These are phyloP conservation scores for Cheilosia urbana DNA, from an alignment of 2,888 invertebrate species.

Conservation along the genomic window DNA sequence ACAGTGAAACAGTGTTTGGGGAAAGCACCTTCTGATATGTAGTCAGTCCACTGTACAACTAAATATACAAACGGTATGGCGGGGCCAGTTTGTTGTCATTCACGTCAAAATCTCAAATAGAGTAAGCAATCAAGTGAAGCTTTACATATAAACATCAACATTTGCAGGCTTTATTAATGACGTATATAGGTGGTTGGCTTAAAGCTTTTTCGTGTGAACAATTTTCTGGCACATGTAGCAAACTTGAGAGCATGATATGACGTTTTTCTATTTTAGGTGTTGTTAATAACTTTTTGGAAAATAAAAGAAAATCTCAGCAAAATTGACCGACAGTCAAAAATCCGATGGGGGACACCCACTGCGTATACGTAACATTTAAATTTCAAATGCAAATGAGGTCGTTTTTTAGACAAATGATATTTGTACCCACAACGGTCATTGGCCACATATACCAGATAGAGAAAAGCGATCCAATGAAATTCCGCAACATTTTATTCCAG, in stretches of 20 bases:
- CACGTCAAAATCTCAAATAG: slow-evolving; percentile 39
- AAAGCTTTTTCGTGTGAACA: slow-evolving; percentile 15
- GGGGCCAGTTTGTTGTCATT: slow-evolving; percentile 54
- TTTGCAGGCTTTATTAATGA: slow-evolving; percentile 45
- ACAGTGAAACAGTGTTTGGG: slow-evolving; percentile 33
- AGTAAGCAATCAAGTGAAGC: slow-evolving; percentile 34
- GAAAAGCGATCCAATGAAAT: background rate
- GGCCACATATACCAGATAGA: background rate
- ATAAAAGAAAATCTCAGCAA: too few species aligned
- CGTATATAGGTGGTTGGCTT: slow-evolving; percentile 1
- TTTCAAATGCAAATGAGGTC: background rate
- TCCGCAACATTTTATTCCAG: background rate
- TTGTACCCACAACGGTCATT: too few species aligned
- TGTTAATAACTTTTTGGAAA: background rate
- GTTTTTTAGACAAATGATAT: background rate
- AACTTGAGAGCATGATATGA: background rate
- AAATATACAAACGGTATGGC: slow-evolving; percentile 32
- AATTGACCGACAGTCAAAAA: too few species aligned
- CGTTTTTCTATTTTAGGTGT: background rate
- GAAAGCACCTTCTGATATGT: slow-evolving; percentile 54
- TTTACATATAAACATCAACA: slow-evolving; percentile 41
- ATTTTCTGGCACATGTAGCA: slow-evolving; percentile 11
- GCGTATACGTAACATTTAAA: slow-evolving; percentile 20
- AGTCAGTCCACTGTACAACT: slow-evolving; percentile 62
- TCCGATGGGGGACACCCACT: too few species aligned